Evolutionary conservation across 2,888 invertebrate species (phyloP), one percentile per base, ranked within the genome.

Genomic region (Iphiclides podalirius): DNA sequence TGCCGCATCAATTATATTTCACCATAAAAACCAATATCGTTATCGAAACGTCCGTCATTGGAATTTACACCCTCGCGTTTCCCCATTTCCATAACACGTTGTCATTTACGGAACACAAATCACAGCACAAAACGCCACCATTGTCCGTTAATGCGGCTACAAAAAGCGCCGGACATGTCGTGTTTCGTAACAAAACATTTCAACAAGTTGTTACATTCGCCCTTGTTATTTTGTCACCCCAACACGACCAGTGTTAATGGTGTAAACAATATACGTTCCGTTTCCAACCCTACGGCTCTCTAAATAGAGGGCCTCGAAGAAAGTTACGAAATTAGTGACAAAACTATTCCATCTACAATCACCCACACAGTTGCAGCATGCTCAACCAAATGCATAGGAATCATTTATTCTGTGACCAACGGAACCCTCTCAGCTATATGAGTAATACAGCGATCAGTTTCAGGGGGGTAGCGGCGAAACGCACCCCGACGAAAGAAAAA

Each of bases 171-270:
- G 74, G 76, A 77, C 66, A 67, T 67, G 59, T 61, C 64, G 60
- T 64, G 63, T 72, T 73, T 67, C 66, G 58, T 60, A 70, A 78
- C 72, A 75, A 72, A 71, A 70, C 67, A 59, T 63, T 63, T 79
- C 81, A 82, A 83, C 83, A 82, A 83, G 81, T 82, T 72, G 76
- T 71, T 67, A 70, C 53, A 55, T 53, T 34, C 54, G 60, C 64
- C 71, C 70, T 60, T 61, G 57, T 68, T 66, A 64, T 57, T 64
- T 66, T 72, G 72, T 75, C 74, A 71, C 72, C 65, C 66, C 55
- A 52, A 41, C 53, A 38, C 15, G n/a, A n/a, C n/a, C n/a, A 54
- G 56, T 41, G 7, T 12, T 1, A 12, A n/a, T 26, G 34, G 40
- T 34, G 9, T 57, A 49, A 48, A 38, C 50, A 50, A 47, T 13